Conservation (phyloP, 2,797 vertebrate genomes). For the Lagodon rhomboides region DNA sequence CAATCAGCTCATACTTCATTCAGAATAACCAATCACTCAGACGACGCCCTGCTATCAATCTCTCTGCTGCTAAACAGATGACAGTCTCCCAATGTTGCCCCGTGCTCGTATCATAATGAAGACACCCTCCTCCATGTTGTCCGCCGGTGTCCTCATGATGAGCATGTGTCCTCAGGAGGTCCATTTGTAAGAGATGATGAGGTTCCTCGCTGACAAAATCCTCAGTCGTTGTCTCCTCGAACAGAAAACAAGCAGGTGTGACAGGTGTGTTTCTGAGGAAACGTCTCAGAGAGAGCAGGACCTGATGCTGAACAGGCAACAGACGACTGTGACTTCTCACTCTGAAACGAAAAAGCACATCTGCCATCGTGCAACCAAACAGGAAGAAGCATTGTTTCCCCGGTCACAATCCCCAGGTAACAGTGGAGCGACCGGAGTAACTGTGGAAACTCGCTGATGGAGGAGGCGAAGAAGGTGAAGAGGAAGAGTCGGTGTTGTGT, state of each 20-base stretch:
- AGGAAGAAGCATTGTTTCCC: too few relatives aligned
- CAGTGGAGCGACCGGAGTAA: too few relatives aligned
- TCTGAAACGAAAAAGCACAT: too few relatives aligned
- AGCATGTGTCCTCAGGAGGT: background rate
- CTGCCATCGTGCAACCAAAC: too few relatives aligned
- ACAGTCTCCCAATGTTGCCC: constrained; percentile 27
- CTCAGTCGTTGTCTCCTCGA: constrained; percentile 6
- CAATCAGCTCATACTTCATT: constrained; percentile 84
- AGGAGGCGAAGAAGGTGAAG: too few relatives aligned
- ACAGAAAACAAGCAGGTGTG: background rate
- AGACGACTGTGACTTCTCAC: too few relatives aligned
- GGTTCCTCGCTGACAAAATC: constrained; percentile 11
- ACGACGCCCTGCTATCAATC: constrained; percentile 82
- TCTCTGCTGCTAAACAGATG: constrained; percentile 65
- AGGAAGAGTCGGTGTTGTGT: too few relatives aligned
- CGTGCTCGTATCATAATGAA: constrained; percentile 51
- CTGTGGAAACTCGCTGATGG: too few relatives aligned
- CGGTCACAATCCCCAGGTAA: too few relatives aligned
- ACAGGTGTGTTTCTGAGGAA: constrained; percentile 6
- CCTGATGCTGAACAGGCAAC: too few relatives aligned
- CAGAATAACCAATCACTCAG: constrained; percentile 84
- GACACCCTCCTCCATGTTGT: constrained; percentile 39
- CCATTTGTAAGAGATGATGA: constrained; percentile 25
- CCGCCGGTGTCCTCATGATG: background rate
- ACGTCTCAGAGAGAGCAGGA: background rate